Evolutionary conservation across 2,888 invertebrate genomes (phyloP).

Genomic region (Torymus tubicola): DNA sequence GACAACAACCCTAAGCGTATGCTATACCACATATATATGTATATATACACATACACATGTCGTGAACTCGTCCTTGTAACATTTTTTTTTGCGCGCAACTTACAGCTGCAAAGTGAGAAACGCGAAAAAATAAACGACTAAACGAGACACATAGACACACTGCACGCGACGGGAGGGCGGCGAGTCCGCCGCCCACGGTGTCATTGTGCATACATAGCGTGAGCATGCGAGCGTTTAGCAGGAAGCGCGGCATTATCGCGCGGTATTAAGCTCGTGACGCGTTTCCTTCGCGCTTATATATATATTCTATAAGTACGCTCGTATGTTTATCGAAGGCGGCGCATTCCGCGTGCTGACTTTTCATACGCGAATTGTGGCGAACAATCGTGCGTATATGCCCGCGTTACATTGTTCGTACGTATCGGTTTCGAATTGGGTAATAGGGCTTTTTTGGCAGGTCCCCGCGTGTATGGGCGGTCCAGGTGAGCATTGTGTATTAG

Average conservation of each 20-base stretch:
- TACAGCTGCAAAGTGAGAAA: not conserved
- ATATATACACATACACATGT: no score
- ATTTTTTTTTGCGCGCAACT: not conserved
- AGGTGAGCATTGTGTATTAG: not conserved
- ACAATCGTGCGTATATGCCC: no score
- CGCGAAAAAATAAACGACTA: not conserved
- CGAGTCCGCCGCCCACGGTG: constrained; percentile 13
- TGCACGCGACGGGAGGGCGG: not conserved
- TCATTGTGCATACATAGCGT: constrained; percentile 15
- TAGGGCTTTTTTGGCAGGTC: not conserved
- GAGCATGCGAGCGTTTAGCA: constrained; percentile 1
- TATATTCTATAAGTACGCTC: not conserved
- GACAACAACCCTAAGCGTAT: no score
- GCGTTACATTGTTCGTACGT: no score
- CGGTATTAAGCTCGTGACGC: constrained; percentile 32
- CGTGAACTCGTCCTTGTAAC: constrained; percentile 28
- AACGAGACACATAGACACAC: not conserved
- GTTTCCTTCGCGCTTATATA: constrained; percentile 13
- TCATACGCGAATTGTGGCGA: no score
- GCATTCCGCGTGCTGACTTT: not conserved
- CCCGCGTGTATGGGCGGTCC: no score
- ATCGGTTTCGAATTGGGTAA: no score
- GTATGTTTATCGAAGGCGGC: not conserved
- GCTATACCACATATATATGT: no score
- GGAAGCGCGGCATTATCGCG: constrained; percentile 30